Conservation (phyloP, 2,797 vertebrate species). For the Tiaroga cobitis region DNA sequence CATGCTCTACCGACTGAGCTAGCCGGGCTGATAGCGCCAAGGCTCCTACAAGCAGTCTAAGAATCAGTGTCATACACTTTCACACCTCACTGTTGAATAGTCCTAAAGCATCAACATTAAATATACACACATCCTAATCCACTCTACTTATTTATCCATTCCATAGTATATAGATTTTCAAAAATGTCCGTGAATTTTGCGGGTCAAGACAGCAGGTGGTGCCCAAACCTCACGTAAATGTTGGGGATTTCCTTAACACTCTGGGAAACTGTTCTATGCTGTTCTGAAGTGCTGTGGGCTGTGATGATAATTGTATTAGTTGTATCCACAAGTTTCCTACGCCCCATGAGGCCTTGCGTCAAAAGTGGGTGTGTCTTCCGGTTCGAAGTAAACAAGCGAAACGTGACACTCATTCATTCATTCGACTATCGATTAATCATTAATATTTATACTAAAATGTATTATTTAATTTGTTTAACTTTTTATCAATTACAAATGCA, state of each 20-base stretch:
- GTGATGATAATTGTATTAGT: background rate
- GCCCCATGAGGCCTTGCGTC: no score
- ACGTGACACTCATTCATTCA: no score
- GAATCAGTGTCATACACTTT: accelerated
- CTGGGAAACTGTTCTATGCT: background rate
- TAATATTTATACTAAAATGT: no score
- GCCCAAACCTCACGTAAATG: background rate
- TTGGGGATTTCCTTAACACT: background rate
- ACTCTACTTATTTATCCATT: background rate
- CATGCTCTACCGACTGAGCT: slow-evolving; percentile 72
- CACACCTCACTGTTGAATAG: accelerated
- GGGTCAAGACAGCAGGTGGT: background rate
- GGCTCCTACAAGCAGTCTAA: accelerated
- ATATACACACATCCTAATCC: no score
- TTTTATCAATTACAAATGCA: no score
- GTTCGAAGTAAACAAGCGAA: no score
- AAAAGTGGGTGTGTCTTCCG: no score
- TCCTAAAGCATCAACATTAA: background rate
- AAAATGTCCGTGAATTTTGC: background rate
- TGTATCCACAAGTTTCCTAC: no score
- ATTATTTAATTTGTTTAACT: no score
- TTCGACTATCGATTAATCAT: no score
- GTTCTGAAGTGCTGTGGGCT: background rate
- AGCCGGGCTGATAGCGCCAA: slow-evolving; percentile 49
- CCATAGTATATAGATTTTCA: background rate